phyloP scores from a whole-genome alignment of 2,113 vertebrate genomes.

The Chrysemys picta region DNA sequence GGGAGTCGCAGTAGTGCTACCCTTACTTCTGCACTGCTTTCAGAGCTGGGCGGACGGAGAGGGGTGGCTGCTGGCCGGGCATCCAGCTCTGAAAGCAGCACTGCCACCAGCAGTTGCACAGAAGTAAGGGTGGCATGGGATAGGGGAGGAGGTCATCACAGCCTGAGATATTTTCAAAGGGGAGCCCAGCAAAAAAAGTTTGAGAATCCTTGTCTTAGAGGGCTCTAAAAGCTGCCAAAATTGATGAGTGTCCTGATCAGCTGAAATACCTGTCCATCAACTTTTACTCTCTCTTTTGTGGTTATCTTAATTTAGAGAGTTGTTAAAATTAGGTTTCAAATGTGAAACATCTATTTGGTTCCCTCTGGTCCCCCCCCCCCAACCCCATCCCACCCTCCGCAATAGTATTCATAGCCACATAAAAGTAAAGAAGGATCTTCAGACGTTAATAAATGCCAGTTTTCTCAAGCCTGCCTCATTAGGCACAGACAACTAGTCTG shows the following conservation, averaged over 20 bases:
- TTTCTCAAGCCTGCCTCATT: neutral
- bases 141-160: too few relatives aligned
- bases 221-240: neutral
- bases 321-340: neutral
- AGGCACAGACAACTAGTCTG: neutral
- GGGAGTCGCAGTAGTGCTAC: too few relatives aligned
- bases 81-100: too few relatives aligned
- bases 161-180: too few relatives aligned
- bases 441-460: neutral
- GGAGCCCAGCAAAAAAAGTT: too few relatives aligned
- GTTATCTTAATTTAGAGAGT: neutral
- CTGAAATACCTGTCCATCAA: neutral
- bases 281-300: neutral
- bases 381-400: neutral
- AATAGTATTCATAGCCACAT: neutral
- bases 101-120: too few relatives aligned
- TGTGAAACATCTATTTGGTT: neutral
- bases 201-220: neutral
- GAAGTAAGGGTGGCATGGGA: too few relatives aligned
- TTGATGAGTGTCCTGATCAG: neutral
- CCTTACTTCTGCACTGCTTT: too few relatives aligned
- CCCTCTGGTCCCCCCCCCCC: constrained; percentile 14
- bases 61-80: too few relatives aligned
- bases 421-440: neutral
- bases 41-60: too few relatives aligned